These are phyloP conservation scores for Pseudobourletiella spinata DNA, from an alignment of 1,140 invertebrate species.

Conservation along the genomic window DNA sequence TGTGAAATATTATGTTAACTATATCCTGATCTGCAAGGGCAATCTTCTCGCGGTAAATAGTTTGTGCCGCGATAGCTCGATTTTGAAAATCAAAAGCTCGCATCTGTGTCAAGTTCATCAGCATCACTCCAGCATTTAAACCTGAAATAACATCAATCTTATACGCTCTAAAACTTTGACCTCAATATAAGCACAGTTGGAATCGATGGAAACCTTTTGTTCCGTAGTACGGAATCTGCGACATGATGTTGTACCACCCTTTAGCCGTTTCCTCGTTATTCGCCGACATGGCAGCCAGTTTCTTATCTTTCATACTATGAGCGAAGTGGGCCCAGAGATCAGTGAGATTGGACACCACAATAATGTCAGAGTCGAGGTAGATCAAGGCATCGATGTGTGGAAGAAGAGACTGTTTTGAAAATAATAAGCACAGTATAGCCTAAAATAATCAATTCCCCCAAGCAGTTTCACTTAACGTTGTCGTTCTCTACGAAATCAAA, in stretches of 20 bases:
- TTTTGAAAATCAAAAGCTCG: not conserved
- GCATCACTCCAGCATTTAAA: slow-evolving; percentile 11
- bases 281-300: slow-evolving; percentile 75
- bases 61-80: not conserved
- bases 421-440: not conserved
- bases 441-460: slow-evolving; percentile 22
- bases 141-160: not conserved
- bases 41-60: slow-evolving; percentile 1
- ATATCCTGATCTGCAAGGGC: slow-evolving; percentile 2
- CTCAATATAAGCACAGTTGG: not conserved
- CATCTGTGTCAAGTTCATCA: slow-evolving; percentile 14
- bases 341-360: slow-evolving; percentile 74
- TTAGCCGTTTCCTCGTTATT: slow-evolving; percentile 60
- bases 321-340: slow-evolving; percentile 73
- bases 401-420: slow-evolving; percentile 66
- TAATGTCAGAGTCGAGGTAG: slow-evolving; percentile 85
- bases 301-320: slow-evolving; percentile 66
- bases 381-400: slow-evolving; percentile 71
- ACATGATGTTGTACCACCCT: not conserved
- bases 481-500: slow-evolving; percentile 34
- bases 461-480: slow-evolving; percentile 13
- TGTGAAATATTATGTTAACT: not conserved
- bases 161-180: not conserved
- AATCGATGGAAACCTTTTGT: not conserved
- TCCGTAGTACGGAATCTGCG: not conserved